Evolutionary conservation across 2,888 invertebrate species (phyloP).

Genomic region (Conistra vaccinii): DNA sequence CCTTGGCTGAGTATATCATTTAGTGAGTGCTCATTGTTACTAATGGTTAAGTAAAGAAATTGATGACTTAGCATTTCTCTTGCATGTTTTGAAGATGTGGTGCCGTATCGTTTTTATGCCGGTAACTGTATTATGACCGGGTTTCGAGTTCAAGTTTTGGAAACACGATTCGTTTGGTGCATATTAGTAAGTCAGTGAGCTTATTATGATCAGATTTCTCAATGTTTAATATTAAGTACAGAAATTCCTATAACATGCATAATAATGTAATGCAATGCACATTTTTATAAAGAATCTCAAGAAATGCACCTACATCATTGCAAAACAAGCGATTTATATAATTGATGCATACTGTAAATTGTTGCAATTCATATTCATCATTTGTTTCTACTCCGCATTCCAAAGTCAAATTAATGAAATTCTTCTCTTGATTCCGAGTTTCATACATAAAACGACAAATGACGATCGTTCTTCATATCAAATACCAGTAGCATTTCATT

Average conservation of each 20-base stretch:
- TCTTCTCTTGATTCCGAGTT: background rate
- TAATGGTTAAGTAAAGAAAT: constrained; percentile 63
- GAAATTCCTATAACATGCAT: background rate
- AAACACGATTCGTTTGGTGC: constrained; percentile 45
- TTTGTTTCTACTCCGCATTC: background rate
- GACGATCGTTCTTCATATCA: background rate
- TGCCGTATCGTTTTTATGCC: constrained; percentile 60
- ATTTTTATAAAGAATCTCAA: background rate
- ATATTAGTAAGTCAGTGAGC: constrained; percentile 34
- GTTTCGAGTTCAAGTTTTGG: constrained; percentile 64
- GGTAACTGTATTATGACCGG: constrained; percentile 72
- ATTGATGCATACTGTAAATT: background rate
- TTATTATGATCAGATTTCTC: constrained; percentile 24
- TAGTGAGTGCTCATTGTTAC: constrained; percentile 52
- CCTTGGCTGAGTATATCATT: constrained; percentile 57
- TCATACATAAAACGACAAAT: constrained; percentile 3
- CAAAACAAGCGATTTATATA: background rate
- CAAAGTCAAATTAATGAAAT: background rate
- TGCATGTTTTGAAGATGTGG: constrained; percentile 60
- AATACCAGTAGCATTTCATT: constrained; percentile 4
- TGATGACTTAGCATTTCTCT: constrained; percentile 66
- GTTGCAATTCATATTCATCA: background rate
- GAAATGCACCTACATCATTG: background rate
- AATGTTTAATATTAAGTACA: background rate
- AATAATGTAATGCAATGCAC: background rate